Percentiles rank a stretch among this genome's conserved stretches.
Conservation (phyloP, 2,797 vertebrate species). For the Adrianichthys oophorus region DNA sequence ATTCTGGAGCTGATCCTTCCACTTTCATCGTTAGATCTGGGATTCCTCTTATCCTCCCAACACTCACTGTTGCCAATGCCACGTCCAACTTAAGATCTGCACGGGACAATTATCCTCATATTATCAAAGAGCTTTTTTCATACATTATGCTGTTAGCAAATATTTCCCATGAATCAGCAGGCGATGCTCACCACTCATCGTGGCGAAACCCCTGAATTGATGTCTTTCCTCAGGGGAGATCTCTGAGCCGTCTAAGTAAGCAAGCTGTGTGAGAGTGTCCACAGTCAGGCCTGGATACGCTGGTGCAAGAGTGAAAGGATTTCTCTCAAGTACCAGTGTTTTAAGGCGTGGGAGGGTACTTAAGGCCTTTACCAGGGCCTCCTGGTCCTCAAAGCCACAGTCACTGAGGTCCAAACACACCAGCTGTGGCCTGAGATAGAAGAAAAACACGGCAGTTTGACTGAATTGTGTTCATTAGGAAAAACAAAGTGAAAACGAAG, state of each 20-base stretch:
- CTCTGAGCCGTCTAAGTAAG: constrained; percentile 72
- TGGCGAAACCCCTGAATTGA: constrained; percentile 69
- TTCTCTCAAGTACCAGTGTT: constrained; percentile 82
- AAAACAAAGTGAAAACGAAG: not conserved
- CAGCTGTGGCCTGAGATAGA: constrained; percentile 81
- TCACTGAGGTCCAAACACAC: constrained; percentile 87
- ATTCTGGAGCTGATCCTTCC: constrained; percentile 55
- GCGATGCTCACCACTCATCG: constrained; percentile 72
- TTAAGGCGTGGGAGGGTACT: constrained; percentile 71
- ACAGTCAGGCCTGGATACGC: constrained; percentile 83
- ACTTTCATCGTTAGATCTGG: constrained; percentile 47
- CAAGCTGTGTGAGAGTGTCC: constrained; percentile 80
- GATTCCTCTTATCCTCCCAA: constrained; percentile 79
- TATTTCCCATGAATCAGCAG: not conserved
- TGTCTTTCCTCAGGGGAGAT: constrained; percentile 74
- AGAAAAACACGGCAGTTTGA: constrained; percentile 3
- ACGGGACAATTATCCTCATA: not conserved
- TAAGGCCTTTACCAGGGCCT: constrained; percentile 66
- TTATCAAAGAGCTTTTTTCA: not conserved
- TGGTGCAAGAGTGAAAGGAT: constrained; percentile 80
- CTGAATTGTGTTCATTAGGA: not conserved
- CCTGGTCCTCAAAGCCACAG: constrained; percentile 80
- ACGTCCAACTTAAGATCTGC: constrained; percentile 62
- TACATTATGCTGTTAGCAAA: not conserved
- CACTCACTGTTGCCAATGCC: constrained; percentile 72